Conservation (phyloP, 2,113 vertebrate species). For the Mus pahari region DNA sequence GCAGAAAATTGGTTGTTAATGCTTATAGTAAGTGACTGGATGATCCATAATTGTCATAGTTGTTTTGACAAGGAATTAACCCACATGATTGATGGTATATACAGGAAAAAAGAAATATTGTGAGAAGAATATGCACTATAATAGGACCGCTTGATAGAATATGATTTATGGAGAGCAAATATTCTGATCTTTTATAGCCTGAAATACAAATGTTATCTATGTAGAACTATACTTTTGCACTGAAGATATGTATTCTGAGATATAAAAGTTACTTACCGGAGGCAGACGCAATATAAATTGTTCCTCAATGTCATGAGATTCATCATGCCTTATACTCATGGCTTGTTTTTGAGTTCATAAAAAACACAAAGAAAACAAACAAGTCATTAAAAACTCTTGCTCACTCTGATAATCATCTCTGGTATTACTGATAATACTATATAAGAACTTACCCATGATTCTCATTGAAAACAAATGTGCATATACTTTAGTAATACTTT, state of each 20-base stretch:
- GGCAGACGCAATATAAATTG: slow-evolving; percentile 95
- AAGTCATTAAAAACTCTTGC: slow-evolving; percentile 53
- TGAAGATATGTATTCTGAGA: slow-evolving; percentile 22
- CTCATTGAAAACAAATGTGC: not conserved
- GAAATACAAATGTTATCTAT: slow-evolving; percentile 60
- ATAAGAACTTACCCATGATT: not conserved
- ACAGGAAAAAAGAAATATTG: slow-evolving; percentile 28
- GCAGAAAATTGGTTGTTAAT: slow-evolving; percentile 14
- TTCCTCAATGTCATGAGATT: slow-evolving; percentile 93
- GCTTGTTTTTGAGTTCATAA: slow-evolving; percentile 81
- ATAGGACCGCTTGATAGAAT: slow-evolving; percentile 23
- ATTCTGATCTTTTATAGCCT: slow-evolving; percentile 57
- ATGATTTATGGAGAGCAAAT: slow-evolving; percentile 37
- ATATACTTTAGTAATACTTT: slow-evolving; percentile 51
- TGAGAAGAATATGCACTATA: not conserved
- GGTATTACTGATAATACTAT: not conserved
- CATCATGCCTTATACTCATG: slow-evolving; percentile 91
- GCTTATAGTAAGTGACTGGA: slow-evolving; percentile 15
- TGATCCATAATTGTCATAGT: not conserved
- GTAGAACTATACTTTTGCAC: slow-evolving; percentile 27
- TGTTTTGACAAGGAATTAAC: slow-evolving; percentile 47
- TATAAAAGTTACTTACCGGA: slow-evolving; percentile 85
- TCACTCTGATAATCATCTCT: slow-evolving; percentile 52
- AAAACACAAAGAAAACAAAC: slow-evolving; percentile 54
- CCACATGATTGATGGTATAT: not conserved